Conservation (phyloP, 2,888 invertebrate species). For the Eupithecia exiguata region DNA sequence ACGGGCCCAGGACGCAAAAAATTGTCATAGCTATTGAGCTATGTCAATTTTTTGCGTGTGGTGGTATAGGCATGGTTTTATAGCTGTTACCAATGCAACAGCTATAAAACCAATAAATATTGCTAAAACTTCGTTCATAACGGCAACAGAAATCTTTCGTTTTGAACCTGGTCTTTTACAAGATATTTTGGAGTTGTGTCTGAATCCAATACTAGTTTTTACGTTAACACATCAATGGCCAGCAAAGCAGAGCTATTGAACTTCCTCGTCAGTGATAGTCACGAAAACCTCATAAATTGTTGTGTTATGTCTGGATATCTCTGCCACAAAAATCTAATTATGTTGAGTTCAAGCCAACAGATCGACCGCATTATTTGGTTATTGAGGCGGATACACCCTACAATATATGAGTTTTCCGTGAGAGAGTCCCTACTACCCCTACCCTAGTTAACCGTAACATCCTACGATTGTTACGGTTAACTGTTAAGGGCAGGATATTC, state of each 20-base stretch:
- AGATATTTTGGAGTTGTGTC: neutral
- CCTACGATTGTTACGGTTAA: too few relatives aligned
- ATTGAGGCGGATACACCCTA: neutral
- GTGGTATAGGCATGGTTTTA: too few relatives aligned
- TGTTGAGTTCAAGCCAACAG: constrained; percentile 1
- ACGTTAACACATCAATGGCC: too few relatives aligned
- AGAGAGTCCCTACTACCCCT: neutral
- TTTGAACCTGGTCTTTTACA: neutral
- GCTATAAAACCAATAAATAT: neutral
- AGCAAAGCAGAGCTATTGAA: neutral
- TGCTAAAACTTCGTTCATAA: neutral
- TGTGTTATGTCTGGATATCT: neutral
- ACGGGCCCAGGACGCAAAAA: too few relatives aligned
- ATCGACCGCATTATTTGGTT: neutral
- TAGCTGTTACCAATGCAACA: too few relatives aligned
- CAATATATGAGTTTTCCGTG: neutral
- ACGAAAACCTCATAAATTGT: neutral
- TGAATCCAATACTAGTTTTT: too few relatives aligned
- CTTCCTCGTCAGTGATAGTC: neutral
- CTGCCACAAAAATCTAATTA: too few relatives aligned
- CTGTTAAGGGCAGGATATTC: too few relatives aligned
- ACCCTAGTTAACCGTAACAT: too few relatives aligned
- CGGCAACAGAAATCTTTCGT: neutral
- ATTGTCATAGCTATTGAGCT: too few relatives aligned
- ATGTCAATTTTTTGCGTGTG: too few relatives aligned